A percentile compares a stretch with the other conserved stretches of the same genome.
These are phyloP conservation scores for Octodon degus DNA, from an alignment of 2,113 vertebrate genomes.

Conservation along the genomic window DNA sequence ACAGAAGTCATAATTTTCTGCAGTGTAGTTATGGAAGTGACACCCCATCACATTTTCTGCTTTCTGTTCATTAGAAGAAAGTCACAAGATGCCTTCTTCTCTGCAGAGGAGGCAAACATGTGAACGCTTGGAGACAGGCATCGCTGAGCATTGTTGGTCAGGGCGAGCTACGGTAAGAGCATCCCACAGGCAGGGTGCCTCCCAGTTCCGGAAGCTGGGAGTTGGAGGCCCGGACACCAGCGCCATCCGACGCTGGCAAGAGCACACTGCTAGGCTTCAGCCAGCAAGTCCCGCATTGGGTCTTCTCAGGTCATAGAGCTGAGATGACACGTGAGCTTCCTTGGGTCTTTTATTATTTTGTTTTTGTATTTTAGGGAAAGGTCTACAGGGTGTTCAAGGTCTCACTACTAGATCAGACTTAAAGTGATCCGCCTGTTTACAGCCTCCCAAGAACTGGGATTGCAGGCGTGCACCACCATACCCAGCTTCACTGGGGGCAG, in stretches of 20 bases:
- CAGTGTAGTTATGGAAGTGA: not conserved
- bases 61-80: not conserved
- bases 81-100: not conserved
- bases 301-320: not conserved
- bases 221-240: too few species aligned
- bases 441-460: too few species aligned
- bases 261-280: not conserved
- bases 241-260: not conserved
- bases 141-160: not conserved
- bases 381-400: too few species aligned
- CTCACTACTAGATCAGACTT: too few species aligned
- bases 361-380: too few species aligned
- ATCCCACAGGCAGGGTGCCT: not conserved
- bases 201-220: not conserved
- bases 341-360: not conserved
- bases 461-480: too few species aligned
- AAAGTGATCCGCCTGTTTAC: too few species aligned
- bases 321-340: not conserved
- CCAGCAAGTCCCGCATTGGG: too few species aligned
- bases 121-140: not conserved
- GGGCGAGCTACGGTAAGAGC: not conserved
- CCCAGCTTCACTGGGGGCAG: too few species aligned
- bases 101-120: not conserved
- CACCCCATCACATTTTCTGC: not conserved
- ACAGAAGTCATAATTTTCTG: not conserved